Conservation (phyloP, 2,797 vertebrate genomes). For the Rhyacichthys aspro region DNA sequence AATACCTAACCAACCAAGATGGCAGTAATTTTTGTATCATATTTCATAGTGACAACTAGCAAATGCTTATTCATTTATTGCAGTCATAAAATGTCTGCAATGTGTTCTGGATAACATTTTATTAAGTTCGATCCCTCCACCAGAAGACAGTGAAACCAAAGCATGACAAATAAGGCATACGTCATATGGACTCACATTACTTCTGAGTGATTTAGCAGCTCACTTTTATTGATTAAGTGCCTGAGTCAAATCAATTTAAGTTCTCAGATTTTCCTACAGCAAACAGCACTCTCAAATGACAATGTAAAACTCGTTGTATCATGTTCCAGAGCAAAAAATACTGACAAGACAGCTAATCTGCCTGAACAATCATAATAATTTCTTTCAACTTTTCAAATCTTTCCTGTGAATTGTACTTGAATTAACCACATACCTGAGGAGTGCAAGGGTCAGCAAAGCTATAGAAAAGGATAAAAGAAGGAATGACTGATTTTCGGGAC, state of each 20-base stretch:
- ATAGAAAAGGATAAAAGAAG: conserved; percentile 87
- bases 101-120: conserved; percentile 12
- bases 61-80: conserved; percentile 2
- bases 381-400: background rate
- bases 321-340: conserved; percentile 5
- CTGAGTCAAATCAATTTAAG: conserved; percentile 53
- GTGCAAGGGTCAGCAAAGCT: conserved; percentile 84
- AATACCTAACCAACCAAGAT: too few species aligned
- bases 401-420: conserved; percentile 1
- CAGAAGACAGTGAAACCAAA: conserved; percentile 39
- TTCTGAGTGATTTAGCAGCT: conserved; percentile 44
- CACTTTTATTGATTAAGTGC: conserved; percentile 54
- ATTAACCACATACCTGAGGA: conserved; percentile 82
- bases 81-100: conserved; percentile 4
- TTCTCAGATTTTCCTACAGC: conserved; percentile 45
- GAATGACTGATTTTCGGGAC: conserved; percentile 68
- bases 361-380: conserved; percentile 6
- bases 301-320: conserved; percentile 25
- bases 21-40: background rate
- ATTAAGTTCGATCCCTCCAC: conserved; percentile 12
- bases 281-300: conserved; percentile 39
- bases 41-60: too few species aligned
- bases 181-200: conserved; percentile 54
- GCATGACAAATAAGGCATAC: conserved; percentile 27
- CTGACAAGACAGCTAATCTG: conserved; percentile 8